phyloP scores from a whole-genome alignment of 2,888 invertebrate genomes.

The Oasisia sp. region DNA sequence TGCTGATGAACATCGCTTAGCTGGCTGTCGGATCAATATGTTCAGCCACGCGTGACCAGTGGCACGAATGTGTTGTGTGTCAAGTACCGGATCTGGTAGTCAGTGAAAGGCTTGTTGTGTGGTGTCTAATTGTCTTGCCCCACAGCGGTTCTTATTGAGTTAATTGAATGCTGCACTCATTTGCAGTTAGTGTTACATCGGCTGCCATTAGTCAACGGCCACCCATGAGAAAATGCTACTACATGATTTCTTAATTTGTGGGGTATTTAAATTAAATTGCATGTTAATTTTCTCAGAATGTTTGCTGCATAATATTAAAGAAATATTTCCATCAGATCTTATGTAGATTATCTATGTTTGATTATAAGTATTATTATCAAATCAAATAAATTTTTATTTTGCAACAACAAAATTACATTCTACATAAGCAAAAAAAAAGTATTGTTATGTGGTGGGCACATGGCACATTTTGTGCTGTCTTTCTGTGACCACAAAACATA shows the following conservation, averaged over 20 bases:
- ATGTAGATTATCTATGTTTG: background rate
- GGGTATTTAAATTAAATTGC: background rate
- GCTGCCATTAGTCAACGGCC: background rate
- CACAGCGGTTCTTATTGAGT: background rate
- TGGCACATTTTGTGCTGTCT: no score
- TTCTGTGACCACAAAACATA: no score
- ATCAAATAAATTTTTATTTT: no score
- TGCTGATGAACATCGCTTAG: background rate
- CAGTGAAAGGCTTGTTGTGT: constrained; percentile 2
- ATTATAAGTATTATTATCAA: background rate
- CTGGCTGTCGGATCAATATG: background rate
- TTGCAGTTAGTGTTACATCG: background rate
- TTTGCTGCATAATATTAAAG: background rate
- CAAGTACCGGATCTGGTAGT: background rate
- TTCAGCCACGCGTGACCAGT: background rate
- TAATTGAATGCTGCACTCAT: background rate
- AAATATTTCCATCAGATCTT: background rate
- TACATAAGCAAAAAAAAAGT: no score
- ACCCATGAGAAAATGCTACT: background rate
- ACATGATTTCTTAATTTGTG: background rate
- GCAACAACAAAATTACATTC: no score
- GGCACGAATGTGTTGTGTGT: background rate
- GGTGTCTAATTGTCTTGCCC: background rate
- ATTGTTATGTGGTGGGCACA: no score
- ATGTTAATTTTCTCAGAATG: background rate